Evolutionary conservation across 2,888 invertebrate genomes (phyloP).

Genomic region (Drosophila incognita): DNA sequence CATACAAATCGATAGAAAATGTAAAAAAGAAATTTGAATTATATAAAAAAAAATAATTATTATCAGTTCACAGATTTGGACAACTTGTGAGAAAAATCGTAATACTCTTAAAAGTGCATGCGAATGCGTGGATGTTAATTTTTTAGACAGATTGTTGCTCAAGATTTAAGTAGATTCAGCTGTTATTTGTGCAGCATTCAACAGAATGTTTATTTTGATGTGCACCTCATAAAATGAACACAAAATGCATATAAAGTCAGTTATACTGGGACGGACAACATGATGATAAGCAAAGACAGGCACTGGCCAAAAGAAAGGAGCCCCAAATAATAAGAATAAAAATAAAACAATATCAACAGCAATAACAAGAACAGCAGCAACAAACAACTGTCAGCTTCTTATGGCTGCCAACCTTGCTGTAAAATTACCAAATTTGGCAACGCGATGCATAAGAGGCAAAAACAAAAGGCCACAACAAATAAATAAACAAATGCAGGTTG

Average conservation of each 20-base stretch:
- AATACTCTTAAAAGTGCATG: neutral
- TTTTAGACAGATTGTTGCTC: conserved; percentile 54
- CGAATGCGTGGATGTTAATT: conserved; percentile 46
- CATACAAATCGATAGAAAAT: neutral
- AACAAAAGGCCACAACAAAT: conserved; percentile 54
- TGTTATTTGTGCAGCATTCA: conserved; percentile 31
- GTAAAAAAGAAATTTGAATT: neutral
- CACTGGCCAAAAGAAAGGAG: conserved; percentile 32
- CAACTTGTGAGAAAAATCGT: neutral
- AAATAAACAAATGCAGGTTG: conserved; percentile 73
- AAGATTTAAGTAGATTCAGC: neutral
- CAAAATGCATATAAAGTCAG: conserved; percentile 73
- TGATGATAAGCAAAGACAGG: conserved; percentile 39
- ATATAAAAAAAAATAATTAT: neutral
- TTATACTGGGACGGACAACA: conserved; percentile 8
- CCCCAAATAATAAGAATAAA: conserved; percentile 33
- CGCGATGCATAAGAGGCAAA: conserved; percentile 19
- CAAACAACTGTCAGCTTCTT: conserved; percentile 44
- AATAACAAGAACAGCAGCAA: conserved; percentile 24
- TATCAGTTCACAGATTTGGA: neutral
- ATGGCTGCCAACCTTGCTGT: conserved; percentile 40
- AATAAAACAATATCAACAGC: conserved; percentile 14
- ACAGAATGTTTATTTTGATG: conserved; percentile 61
- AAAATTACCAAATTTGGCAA: conserved; percentile 63
- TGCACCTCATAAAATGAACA: conserved; percentile 49